phyloP scores from a whole-genome alignment of 1,140 invertebrate genomes.

The Drosophila micromelanica region DNA sequence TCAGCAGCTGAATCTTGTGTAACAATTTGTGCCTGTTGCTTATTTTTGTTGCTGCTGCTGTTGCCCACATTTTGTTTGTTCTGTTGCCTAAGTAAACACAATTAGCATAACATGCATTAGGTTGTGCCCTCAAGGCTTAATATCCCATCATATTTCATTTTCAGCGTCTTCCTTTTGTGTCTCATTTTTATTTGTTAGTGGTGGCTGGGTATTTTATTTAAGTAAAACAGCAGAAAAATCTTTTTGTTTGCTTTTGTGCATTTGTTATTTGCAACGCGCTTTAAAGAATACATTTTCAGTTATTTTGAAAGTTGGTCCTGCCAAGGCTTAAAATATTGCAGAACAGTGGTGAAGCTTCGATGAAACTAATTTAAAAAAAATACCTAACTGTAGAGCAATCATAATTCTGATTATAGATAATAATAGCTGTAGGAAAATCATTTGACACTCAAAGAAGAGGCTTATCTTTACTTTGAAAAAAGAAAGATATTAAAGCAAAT shows the following conservation, averaged over 20 bases:
- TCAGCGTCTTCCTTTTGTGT: constrained; percentile 43
- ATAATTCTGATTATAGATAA: neutral
- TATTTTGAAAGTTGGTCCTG: neutral
- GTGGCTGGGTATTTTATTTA: constrained; percentile 46
- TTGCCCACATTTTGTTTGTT: constrained; percentile 33
- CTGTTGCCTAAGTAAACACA: constrained; percentile 67
- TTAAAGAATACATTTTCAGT: constrained; percentile 21
- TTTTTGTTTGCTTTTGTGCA: constrained; percentile 31
- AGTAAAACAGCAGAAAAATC: neutral
- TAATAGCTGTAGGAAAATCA: no score
- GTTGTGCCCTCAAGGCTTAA: constrained; percentile 26
- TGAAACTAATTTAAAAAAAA: constrained; percentile 1
- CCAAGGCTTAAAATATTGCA: neutral
- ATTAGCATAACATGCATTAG: constrained; percentile 74
- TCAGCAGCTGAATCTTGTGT: neutral
- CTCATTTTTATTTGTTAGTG: constrained; percentile 59
- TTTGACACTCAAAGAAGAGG: no score
- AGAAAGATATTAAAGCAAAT: no score
- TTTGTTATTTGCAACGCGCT: constrained; percentile 27
- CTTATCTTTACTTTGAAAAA: no score
- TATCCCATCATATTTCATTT: constrained; percentile 52
- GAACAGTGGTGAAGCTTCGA: neutral
- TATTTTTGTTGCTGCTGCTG: constrained; percentile 23
- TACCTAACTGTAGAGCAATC: neutral
- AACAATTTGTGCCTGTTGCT: constrained; percentile 17